A percentile compares a stretch with the other conserved stretches of the same genome.
These are phyloP conservation scores for Megalonaias nervosa DNA, from an alignment of 1,140 invertebrate genomes.

Conservation along the genomic window DNA sequence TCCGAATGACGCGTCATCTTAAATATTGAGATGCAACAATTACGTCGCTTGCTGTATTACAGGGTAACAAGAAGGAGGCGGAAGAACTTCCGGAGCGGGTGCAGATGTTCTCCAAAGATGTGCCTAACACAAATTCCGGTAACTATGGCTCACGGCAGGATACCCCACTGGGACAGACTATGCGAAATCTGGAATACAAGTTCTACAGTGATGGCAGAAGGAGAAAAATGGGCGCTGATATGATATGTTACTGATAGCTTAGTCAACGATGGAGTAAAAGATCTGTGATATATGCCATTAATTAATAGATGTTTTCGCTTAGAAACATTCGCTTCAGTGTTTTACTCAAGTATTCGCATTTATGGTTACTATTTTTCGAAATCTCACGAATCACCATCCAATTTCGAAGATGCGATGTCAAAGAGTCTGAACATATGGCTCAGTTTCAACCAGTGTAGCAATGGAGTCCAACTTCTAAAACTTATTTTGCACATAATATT, in stretches of 20 bases:
- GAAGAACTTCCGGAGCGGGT: conserved; percentile 59
- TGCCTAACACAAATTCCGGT: conserved; percentile 68
- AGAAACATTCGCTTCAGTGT: too few relatives aligned
- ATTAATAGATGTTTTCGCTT: too few relatives aligned
- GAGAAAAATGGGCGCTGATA: conserved; percentile 58
- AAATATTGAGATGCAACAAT: not conserved
- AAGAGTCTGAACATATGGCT: too few relatives aligned
- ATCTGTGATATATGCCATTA: too few relatives aligned
- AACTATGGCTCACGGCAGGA: conserved; percentile 64
- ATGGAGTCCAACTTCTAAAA: too few relatives aligned
- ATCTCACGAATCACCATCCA: too few relatives aligned
- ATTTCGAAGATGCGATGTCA: too few relatives aligned
- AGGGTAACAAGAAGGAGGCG: conserved; percentile 61
- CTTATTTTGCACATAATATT: too few relatives aligned
- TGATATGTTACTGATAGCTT: conserved; percentile 63
- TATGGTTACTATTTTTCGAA: too few relatives aligned
- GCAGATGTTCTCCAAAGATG: conserved; percentile 58
- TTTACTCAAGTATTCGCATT: too few relatives aligned
- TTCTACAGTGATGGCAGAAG: conserved; percentile 61
- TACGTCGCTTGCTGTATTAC: conserved; percentile 13
- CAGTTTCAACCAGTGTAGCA: too few relatives aligned
- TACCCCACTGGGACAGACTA: conserved; percentile 54
- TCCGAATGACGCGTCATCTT: not conserved
- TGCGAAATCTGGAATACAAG: conserved; percentile 62
- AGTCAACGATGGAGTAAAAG: too few relatives aligned